Evolutionary conservation across 1,140 invertebrate genomes (phyloP).

Genomic region (Stenopsyche tienmushanensis): DNA sequence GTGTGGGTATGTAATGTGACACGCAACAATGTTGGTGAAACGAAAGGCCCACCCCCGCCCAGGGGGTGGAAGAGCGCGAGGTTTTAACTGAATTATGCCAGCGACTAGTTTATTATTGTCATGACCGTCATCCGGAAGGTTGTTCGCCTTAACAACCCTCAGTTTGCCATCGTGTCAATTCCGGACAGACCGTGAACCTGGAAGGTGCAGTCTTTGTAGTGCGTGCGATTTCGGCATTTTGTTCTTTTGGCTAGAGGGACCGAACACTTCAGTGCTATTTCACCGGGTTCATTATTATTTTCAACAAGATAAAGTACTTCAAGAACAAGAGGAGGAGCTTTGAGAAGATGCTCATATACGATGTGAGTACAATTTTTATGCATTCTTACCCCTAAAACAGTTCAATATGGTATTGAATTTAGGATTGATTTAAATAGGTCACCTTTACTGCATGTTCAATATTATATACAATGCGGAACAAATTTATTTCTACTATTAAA

Average conservation of each 20-base stretch:
- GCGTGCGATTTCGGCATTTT: neutral
- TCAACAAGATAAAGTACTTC: no score
- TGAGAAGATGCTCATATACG: slow-evolving; percentile 18
- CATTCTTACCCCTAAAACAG: no score
- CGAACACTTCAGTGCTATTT: no score
- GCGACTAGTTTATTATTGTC: slow-evolving; percentile 17
- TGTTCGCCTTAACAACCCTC: neutral
- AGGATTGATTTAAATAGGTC: no score
- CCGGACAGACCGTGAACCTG: neutral
- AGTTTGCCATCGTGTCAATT: neutral
- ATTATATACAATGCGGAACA: no score
- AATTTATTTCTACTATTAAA: no score
- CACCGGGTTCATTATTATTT: no score
- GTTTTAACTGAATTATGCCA: neutral
- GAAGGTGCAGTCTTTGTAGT: neutral
- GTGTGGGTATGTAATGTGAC: neutral
- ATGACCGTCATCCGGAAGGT: slow-evolving; percentile 2
- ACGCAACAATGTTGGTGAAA: neutral
- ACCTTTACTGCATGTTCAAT: no score
- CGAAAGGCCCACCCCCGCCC: neutral
- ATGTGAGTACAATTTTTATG: slow-evolving; percentile 5
- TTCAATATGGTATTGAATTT: no score
- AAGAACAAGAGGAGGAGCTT: no score
- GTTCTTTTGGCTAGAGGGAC: no score
- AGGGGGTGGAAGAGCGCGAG: neutral